Evolutionary conservation across 2,113 vertebrate genomes (phyloP).

Genomic region (Ciconia stormi): DNA sequence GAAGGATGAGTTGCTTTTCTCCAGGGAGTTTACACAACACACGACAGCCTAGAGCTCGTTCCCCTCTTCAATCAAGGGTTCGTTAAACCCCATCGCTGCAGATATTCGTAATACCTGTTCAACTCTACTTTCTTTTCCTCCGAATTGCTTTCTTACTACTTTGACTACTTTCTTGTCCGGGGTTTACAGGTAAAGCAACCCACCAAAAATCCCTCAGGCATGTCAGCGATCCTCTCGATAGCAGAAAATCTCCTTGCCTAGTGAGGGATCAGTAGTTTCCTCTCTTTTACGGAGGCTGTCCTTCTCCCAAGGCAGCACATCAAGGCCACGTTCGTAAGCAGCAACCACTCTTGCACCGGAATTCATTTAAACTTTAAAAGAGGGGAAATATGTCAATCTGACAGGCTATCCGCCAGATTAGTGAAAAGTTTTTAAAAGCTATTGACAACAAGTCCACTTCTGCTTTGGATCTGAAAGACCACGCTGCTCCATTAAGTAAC

Average conservation of each 20-base stretch:
- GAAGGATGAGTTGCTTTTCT: neutral
- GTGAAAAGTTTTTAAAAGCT: neutral
- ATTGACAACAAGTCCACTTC: neutral
- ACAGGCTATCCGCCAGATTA: neutral
- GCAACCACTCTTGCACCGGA: neutral
- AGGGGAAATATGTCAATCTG: neutral
- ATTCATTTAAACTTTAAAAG: neutral
- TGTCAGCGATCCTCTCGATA: fast-evolving
- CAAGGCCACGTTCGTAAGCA: neutral
- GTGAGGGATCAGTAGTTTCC: fast-evolving
- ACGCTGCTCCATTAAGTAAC: neutral
- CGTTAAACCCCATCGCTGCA: neutral
- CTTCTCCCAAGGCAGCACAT: fast-evolving
- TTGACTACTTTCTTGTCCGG: neutral
- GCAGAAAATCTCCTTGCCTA: no score
- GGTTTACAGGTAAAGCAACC: neutral
- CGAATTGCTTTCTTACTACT: neutral
- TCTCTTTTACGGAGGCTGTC: neutral
- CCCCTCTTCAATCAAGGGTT: neutral
- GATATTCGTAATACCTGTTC: neutral
- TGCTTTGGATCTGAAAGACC: neutral
- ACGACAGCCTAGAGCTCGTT: neutral
- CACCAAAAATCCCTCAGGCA: neutral
- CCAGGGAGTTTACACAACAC: neutral
- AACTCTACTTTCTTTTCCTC: neutral